phyloP scores from a whole-genome alignment of 2,888 invertebrate species.

The Rhabditoides inermis region DNA sequence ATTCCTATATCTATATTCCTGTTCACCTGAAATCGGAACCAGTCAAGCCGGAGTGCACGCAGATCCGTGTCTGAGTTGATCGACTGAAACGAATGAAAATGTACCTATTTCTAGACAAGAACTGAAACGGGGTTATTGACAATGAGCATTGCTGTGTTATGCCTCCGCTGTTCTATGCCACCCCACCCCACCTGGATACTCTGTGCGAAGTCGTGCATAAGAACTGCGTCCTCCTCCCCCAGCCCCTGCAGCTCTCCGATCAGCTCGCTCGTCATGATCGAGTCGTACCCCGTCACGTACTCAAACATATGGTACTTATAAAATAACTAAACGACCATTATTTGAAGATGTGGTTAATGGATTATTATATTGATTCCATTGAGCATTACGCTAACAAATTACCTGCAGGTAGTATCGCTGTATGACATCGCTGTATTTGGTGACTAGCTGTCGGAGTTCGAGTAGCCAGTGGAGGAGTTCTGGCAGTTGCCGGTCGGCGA shows the following conservation, averaged over 20 bases:
- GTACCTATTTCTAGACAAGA: too few relatives aligned
- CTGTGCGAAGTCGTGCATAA: slow-evolving; percentile 34
- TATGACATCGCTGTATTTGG: slow-evolving; percentile 87
- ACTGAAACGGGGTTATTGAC: too few relatives aligned
- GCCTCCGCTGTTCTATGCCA: too few relatives aligned
- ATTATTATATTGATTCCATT: background rate
- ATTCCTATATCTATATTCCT: background rate
- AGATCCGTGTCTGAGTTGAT: slow-evolving; percentile 65
- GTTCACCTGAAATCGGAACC: slow-evolving; percentile 78
- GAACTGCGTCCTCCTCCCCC: slow-evolving; percentile 36
- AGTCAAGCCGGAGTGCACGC: slow-evolving; percentile 84
- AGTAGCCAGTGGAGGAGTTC: slow-evolving; percentile 96
- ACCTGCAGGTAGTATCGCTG: slow-evolving; percentile 62
- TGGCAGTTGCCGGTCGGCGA: slow-evolving; percentile 70
- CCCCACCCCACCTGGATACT: too few relatives aligned
- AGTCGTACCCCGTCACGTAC: slow-evolving; percentile 89
- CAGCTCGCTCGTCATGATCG: slow-evolving; percentile 75
- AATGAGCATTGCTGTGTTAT: too few relatives aligned
- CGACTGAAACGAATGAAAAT: too few relatives aligned
- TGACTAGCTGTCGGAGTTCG: slow-evolving; percentile 74
- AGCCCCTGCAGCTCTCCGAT: slow-evolving; percentile 15
- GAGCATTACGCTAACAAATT: background rate
- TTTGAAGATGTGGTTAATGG: background rate
- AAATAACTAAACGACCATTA: background rate
- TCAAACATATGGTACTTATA: slow-evolving; percentile 57